Conservation (phyloP, 2,888 invertebrate genomes). For the Tineola bisselliella region DNA sequence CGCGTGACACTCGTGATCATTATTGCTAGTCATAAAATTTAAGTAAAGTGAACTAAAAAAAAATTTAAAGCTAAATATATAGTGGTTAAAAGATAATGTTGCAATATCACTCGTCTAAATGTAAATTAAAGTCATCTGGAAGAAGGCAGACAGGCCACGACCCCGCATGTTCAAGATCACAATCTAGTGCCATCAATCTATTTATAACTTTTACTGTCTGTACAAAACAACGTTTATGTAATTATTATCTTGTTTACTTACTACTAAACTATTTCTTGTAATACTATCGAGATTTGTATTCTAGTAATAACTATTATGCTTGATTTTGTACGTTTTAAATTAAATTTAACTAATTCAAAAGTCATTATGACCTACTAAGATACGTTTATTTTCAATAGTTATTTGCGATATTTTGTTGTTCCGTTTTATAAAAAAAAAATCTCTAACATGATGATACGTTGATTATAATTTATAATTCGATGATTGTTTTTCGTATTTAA, state of each 20-base stretch:
- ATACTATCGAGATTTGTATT: neutral
- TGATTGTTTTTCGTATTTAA: neutral
- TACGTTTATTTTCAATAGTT: no score
- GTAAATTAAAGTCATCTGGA: conserved; percentile 3
- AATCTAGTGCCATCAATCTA: neutral
- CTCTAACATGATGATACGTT: no score
- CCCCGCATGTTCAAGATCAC: neutral
- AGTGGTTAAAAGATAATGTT: neutral
- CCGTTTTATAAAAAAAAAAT: no score
- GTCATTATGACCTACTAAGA: no score
- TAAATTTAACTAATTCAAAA: no score
- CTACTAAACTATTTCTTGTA: neutral
- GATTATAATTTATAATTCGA: no score
- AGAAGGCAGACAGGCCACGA: conserved; percentile 1
- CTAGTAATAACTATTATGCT: no score
- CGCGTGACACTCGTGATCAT: neutral
- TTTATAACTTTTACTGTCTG: neutral
- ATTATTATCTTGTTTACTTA: neutral
- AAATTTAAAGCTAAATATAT: neutral
- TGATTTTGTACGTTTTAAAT: no score
- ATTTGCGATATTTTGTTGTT: no score
- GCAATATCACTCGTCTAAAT: neutral
- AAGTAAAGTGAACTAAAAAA: no score
- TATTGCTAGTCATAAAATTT: no score
- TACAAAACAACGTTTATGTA: neutral